Conservation (phyloP, 37 sponge, comb jelly and placozoan genomes). For the Diacarnus erythraeanus region DNA sequence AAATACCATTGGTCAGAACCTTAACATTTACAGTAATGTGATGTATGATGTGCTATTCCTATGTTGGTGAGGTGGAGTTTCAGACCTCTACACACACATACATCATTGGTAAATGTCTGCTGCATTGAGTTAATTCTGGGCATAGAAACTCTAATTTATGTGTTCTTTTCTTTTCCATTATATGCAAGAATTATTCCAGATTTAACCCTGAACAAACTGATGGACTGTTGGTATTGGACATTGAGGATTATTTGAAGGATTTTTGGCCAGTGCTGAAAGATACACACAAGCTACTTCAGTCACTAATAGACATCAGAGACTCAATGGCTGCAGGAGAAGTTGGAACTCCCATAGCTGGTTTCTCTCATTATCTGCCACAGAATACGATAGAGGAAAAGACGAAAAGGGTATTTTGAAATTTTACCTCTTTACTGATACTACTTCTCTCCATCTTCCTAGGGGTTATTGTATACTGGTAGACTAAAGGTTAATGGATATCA, state of each 20-base stretch:
- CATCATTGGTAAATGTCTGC: too few species aligned
- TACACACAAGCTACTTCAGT: constrained; percentile 16
- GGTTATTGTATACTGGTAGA: constrained; percentile 28
- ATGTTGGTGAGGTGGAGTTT: too few species aligned
- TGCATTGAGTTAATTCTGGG: too few species aligned
- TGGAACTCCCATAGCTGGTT: not conserved
- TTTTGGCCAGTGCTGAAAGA: constrained; percentile 32
- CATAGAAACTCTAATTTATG: not conserved
- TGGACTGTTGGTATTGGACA: constrained; percentile 21
- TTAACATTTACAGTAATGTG: too few species aligned
- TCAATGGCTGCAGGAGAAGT: not conserved
- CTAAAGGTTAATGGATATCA: constrained; percentile 49
- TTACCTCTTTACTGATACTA: not conserved
- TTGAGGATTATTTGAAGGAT: constrained; percentile 41
- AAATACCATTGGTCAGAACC: too few species aligned
- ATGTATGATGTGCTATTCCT: too few species aligned
- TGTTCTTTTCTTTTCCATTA: not conserved
- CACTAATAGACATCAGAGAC: constrained; percentile 21
- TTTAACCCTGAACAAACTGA: constrained; percentile 3
- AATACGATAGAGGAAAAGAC: constrained; percentile 21
- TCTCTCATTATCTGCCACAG: constrained; percentile 1
- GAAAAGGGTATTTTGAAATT: constrained; percentile 23
- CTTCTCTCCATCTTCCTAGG: constrained; percentile 30
- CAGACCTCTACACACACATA: too few species aligned
- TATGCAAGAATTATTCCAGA: not conserved